Percentiles rank a stretch among this genome's conserved stretches.
Conservation (phyloP, 2,113 vertebrate species). For the Pongo abelii region DNA sequence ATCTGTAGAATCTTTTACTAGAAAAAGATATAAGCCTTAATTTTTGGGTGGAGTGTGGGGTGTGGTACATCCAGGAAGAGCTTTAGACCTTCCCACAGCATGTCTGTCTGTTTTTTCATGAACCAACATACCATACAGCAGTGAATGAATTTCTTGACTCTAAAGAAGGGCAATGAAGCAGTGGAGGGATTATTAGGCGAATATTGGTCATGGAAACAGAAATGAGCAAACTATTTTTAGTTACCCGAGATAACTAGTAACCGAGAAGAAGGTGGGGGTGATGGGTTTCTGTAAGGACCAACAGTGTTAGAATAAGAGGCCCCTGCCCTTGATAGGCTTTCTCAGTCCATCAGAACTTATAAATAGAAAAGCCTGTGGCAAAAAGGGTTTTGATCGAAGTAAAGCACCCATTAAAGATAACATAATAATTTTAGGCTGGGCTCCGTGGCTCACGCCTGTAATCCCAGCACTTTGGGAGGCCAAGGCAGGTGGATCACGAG, state of each 20-base stretch:
- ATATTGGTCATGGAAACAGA: neutral
- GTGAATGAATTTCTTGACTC: neutral
- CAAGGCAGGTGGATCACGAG: no score
- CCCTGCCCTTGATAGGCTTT: no score
- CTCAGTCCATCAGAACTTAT: neutral
- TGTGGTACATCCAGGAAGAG: neutral
- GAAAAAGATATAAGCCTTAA: neutral
- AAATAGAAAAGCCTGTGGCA: neutral
- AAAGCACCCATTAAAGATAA: neutral
- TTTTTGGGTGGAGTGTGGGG: neutral
- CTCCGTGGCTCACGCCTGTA: fast-evolving
- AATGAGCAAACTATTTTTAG: neutral
- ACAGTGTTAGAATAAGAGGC: neutral
- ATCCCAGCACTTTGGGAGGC: no score
- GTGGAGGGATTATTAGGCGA: neutral
- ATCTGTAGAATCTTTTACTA: neutral
- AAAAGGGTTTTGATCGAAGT: neutral
- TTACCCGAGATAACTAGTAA: neutral
- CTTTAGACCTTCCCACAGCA: no score
- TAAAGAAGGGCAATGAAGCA: neutral
- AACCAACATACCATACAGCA: neutral
- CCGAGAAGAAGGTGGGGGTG: neutral
- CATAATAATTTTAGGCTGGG: neutral
- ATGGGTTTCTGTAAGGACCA: neutral
- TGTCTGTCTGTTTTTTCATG: neutral